Evolutionary conservation across 2,797 vertebrate species (phyloP).

Genomic region (Xenops minutus): DNA sequence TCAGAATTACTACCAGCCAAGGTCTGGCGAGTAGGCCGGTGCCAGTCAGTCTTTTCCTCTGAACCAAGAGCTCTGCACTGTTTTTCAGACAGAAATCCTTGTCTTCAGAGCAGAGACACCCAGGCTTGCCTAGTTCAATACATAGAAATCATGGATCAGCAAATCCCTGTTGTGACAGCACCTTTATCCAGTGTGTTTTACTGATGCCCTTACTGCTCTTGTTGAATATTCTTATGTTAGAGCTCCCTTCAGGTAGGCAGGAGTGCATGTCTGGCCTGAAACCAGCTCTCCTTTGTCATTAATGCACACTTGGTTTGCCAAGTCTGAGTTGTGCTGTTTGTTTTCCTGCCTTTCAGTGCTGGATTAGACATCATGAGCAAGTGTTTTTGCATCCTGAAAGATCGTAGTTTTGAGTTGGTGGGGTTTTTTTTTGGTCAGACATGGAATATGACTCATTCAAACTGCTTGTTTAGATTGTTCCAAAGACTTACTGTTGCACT

Average conservation of each 20-base stretch:
- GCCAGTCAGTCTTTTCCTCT: background rate
- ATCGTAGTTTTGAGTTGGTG: fast-evolving
- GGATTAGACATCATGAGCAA: background rate
- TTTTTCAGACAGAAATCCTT: background rate
- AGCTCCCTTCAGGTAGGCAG: background rate
- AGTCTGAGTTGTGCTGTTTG: background rate
- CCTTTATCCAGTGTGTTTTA: background rate
- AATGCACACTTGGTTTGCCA: background rate
- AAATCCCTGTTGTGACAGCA: background rate
- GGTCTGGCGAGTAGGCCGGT: background rate
- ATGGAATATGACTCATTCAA: background rate
- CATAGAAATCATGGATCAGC: background rate
- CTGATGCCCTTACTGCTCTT: background rate
- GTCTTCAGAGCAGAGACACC: background rate
- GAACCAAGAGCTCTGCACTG: background rate
- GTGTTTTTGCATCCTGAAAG: background rate
- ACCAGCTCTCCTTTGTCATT: background rate
- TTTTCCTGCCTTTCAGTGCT: background rate
- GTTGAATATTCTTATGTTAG: background rate
- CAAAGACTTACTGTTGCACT: background rate
- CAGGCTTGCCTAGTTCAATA: background rate
- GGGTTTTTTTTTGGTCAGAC: background rate
- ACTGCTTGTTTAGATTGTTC: background rate
- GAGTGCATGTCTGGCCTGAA: constrained; percentile 14
- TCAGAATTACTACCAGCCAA: background rate